Evolutionary conservation across 2,888 invertebrate species (phyloP).

Genomic region (Apotomis turbidana): DNA sequence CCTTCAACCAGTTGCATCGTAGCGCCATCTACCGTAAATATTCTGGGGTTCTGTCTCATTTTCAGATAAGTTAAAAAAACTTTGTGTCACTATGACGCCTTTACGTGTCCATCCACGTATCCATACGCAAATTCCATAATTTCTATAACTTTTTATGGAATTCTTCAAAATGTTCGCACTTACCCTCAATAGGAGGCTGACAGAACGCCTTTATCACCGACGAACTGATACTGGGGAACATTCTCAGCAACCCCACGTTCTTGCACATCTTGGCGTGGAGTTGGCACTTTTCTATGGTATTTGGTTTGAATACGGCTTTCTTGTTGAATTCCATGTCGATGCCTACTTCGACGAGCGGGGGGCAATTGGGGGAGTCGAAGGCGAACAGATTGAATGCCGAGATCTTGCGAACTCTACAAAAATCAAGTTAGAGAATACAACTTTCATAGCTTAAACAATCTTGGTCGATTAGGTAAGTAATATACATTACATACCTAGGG

Average conservation of each 20-base stretch:
- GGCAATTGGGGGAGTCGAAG: conserved; percentile 94
- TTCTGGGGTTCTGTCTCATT: too few relatives aligned
- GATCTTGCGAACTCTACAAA: conserved; percentile 87
- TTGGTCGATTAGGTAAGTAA: too few relatives aligned
- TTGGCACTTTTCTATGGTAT: conserved; percentile 83
- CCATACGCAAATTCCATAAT: too few relatives aligned
- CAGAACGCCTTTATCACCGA: conserved; percentile 89
- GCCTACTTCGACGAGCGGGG: conserved; percentile 92
- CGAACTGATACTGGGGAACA: conserved; percentile 96
- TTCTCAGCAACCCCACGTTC: conserved; percentile 92
- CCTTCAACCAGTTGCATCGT: too few relatives aligned
- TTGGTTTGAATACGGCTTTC: conserved; percentile 74
- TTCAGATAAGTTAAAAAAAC: too few relatives aligned
- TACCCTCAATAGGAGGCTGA: conserved; percentile 88
- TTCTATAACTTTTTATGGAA: too few relatives aligned
- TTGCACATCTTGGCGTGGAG: conserved; percentile 90
- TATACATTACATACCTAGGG: too few relatives aligned
- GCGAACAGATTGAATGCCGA: conserved; percentile 89
- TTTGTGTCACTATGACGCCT: too few relatives aligned
- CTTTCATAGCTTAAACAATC: too few relatives aligned
- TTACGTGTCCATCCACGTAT: too few relatives aligned
- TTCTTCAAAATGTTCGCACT: background rate
- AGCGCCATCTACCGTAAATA: too few relatives aligned
- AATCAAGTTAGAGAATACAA: too few relatives aligned
- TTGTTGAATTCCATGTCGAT: conserved; percentile 88